Evolutionary conservation across 2,888 invertebrate species (phyloP).

Genomic region (Yponomeuta sedellus): DNA sequence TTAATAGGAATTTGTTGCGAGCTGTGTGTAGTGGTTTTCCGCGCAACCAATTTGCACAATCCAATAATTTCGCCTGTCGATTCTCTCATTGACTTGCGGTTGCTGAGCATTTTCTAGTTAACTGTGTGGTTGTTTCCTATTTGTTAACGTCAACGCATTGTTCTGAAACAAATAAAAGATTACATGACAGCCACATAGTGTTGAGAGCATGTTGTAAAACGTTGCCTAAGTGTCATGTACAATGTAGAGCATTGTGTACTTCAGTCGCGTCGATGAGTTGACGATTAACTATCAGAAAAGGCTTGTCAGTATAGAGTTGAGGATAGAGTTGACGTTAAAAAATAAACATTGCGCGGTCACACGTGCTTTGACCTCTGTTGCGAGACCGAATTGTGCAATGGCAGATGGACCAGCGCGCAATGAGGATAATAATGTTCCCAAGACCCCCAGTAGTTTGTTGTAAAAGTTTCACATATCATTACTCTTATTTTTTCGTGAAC

Average conservation of each 20-base stretch:
- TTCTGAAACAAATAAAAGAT: neutral
- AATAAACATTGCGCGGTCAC: slow-evolving; percentile 38
- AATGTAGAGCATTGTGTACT: neutral
- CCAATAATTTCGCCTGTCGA: neutral
- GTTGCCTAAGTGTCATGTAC: neutral
- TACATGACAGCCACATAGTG: neutral
- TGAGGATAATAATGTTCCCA: slow-evolving; percentile 1
- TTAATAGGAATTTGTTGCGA: slow-evolving; percentile 11
- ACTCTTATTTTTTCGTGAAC: neutral
- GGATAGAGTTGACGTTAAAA: slow-evolving; percentile 30
- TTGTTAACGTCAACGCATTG: neutral
- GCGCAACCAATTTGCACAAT: neutral
- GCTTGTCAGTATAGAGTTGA: slow-evolving; percentile 28
- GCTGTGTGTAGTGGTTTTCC: slow-evolving; percentile 2
- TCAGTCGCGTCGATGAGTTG: slow-evolving; percentile 29
- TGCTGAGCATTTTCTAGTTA: neutral
- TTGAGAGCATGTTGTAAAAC: neutral
- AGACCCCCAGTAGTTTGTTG: neutral
- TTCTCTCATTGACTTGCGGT: neutral
- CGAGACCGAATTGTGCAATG: slow-evolving; percentile 14
- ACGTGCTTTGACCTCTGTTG: slow-evolving; percentile 56
- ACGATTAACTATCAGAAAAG: slow-evolving; percentile 29
- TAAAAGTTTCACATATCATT: neutral
- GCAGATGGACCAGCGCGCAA: neutral
- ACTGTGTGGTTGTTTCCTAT: neutral